Base-by-base conservation (phyloP, 64 coral and sea anemone genomes). In the Stichodactyla helianthus region DNA sequence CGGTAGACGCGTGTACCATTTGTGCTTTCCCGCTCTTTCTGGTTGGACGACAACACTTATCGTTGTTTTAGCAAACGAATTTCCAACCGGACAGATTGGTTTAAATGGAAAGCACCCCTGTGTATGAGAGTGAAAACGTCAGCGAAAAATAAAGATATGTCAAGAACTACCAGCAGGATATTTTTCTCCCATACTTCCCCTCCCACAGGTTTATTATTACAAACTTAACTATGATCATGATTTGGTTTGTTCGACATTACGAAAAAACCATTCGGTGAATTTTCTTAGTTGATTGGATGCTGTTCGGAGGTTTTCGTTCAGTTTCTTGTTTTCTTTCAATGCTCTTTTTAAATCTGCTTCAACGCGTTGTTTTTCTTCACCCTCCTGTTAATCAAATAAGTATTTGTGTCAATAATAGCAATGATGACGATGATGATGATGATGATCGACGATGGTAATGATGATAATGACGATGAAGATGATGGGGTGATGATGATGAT, bases 191-290 rank as follows among this genome's bases (percentile, higher is more conserved):
- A 27, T 74, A 8, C 11, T 23, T 74, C 25, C 68, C 68, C 10
- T 35, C 68, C 68, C 68, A 74, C 27, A 74, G 10, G 68, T 31
- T 74, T 31, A 13, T 20, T 68, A 12, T 0, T 26, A 31, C 4
- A 11, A 74, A 13, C 10, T 44, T 44, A 44, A 74, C 25, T 74
- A 27, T 84, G 12, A 50, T 53, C 84, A 97, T 55, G 91, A 89
- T 59, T 97, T 89, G 53, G 67, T 86, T 18, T 89, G 91, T 50
- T 97, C 94, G 0, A 93, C 85, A 22, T 90, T 89, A 44, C 89
- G 65, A 87, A 97, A 97, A 87, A 97, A 97, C 94, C 94, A 97
- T 89, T 97, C 94, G 10, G 91, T 93, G 82, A 97, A 97, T 86
- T 97, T 97, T 71, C 94, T 91, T 79, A 97, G 79, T 58, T 97